Evolutionary conservation across 2,113 vertebrate species (phyloP).

Genomic region (Albula glossodonta): DNA sequence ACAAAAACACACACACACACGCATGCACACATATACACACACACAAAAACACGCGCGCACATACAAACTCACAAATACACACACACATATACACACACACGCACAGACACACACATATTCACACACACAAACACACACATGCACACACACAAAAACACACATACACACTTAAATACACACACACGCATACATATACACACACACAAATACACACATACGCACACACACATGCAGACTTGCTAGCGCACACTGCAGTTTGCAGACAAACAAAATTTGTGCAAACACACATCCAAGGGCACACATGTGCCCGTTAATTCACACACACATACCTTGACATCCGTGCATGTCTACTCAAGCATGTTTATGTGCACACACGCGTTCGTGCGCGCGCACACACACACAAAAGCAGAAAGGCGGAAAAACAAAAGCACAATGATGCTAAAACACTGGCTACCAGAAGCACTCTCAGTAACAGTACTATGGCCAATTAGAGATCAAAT

Average conservation of each 20-base stretch:
- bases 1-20: not conserved
- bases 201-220: not conserved
- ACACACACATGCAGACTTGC: not conserved
- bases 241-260: not conserved
- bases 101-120: not conserved
- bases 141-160: not conserved
- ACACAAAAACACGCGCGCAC: not conserved
- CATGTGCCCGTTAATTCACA: not conserved
- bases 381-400: not conserved
- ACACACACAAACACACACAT: not conserved
- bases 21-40: not conserved
- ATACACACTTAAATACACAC: not conserved
- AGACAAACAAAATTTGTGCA: not conserved
- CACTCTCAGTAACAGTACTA: not conserved
- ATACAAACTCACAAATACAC: not conserved
- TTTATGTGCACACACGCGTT: not conserved
- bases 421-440: not conserved
- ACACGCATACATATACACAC: not conserved
- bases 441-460: not conserved
- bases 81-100: not conserved
- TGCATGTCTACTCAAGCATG: too few relatives aligned
- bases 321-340: not conserved
- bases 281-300: not conserved
- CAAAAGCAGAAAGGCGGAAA: not conserved
- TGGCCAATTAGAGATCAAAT: constrained; percentile 1